These are phyloP conservation scores for Speoplatyrhinus poulsoni DNA, from an alignment of 2,113 vertebrate genomes.

Conservation along the genomic window DNA sequence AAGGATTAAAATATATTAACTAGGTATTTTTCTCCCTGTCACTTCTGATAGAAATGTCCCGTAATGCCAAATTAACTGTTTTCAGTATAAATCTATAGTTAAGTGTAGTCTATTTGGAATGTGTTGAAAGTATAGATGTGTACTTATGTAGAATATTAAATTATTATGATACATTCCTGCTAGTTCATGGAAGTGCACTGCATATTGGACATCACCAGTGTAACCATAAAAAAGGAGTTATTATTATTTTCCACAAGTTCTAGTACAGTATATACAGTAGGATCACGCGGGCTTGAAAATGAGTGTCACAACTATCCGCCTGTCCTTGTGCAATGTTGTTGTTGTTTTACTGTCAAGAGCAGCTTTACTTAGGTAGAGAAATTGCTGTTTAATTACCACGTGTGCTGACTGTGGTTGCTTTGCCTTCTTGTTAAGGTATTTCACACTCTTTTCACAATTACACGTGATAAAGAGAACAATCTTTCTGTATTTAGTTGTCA, in stretches of 20 bases:
- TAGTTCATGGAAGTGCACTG: too few species aligned
- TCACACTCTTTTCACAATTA: slow-evolving; percentile 37
- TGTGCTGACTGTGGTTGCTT: slow-evolving; percentile 34
- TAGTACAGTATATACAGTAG: background rate
- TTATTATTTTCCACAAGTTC: slow-evolving; percentile 8
- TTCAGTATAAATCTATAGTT: too few species aligned
- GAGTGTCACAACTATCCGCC: slow-evolving; percentile 8
- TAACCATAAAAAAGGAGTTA: too few species aligned
- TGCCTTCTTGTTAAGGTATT: slow-evolving; percentile 25
- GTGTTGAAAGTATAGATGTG: too few species aligned
- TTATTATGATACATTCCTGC: too few species aligned
- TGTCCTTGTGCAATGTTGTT: slow-evolving; percentile 21
- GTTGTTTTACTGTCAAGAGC: slow-evolving; percentile 42
- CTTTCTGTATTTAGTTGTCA: slow-evolving; percentile 40
- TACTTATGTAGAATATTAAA: too few species aligned
- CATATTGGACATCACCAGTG: too few species aligned
- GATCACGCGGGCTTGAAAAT: slow-evolving; percentile 33
- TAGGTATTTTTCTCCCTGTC: background rate
- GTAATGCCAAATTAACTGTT: too few species aligned
- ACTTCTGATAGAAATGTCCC: too few species aligned
- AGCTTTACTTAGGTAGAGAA: slow-evolving; percentile 34
- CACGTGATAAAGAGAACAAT: slow-evolving; percentile 50
- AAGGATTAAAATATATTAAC: background rate
- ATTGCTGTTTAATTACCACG: slow-evolving; percentile 36
- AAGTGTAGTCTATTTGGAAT: too few species aligned